Evolutionary conservation across 2,797 vertebrate species (phyloP).

Genomic region (Trachurus trachurus): DNA sequence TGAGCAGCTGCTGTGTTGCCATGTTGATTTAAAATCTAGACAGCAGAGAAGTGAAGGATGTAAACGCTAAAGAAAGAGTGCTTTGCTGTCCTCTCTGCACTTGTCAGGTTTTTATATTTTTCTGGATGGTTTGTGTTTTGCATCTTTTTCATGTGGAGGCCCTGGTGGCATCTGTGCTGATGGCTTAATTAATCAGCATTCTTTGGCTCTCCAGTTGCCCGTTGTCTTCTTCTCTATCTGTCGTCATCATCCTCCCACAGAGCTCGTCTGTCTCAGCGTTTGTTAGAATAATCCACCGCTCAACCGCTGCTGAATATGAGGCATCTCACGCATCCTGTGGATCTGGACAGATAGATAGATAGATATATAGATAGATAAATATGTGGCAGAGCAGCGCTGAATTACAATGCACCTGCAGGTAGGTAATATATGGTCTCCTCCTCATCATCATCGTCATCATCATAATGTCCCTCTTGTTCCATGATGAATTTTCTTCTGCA

Average conservation of each 20-base stretch:
- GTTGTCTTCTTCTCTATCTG: conserved; percentile 52
- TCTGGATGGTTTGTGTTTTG: background rate
- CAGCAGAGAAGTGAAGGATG: background rate
- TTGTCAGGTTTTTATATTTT: background rate
- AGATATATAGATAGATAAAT: background rate
- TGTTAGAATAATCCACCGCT: conserved; percentile 30
- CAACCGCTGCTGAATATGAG: background rate
- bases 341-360: background rate
- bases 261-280: conserved; percentile 40
- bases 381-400: background rate
- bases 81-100: background rate
- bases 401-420: background rate
- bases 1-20: background rate
- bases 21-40: background rate
- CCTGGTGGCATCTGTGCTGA: conserved; percentile 35
- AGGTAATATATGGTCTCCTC: background rate
- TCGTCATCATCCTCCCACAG: conserved; percentile 50
- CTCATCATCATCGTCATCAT: background rate
- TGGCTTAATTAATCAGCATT: conserved; percentile 54
- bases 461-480: background rate
- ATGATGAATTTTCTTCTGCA: conserved; percentile 7
- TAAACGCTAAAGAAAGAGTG: too few relatives aligned
- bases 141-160: conserved; percentile 15
- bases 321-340: background rate
- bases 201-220: conserved; percentile 36